Percentiles rank a stretch among this genome's conserved stretches.
Evolutionary conservation across 2,888 invertebrate species (phyloP).

Genomic region (Lysandra coridon): DNA sequence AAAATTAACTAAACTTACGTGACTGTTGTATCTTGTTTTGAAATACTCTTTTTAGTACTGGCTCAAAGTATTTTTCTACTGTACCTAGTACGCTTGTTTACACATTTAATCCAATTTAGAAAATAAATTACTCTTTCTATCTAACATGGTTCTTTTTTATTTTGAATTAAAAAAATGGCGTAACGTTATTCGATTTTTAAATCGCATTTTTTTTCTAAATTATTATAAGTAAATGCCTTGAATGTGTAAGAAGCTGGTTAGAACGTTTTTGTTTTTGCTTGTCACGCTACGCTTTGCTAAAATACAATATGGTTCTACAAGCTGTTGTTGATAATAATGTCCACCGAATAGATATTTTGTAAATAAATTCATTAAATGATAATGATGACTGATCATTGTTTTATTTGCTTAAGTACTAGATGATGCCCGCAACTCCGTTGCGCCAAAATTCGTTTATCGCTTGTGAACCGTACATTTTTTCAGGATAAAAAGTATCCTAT

Average conservation of each 20-base stretch:
- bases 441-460: too few species aligned
- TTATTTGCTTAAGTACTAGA: constrained; percentile 43
- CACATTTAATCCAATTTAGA: constrained; percentile 33
- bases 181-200: constrained; percentile 13
- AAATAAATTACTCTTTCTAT: background rate
- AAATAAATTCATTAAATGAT: constrained; percentile 75
- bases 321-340: constrained; percentile 63
- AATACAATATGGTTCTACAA: constrained; percentile 39
- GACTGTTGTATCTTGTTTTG: constrained; percentile 37
- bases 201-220: background rate
- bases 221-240: background rate
- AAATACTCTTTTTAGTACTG: constrained; percentile 63
- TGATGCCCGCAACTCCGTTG: too few species aligned
- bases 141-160: background rate
- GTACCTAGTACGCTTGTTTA: constrained; percentile 38
- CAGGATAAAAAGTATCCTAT: too few species aligned
- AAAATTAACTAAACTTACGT: background rate
- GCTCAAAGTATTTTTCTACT: constrained; percentile 66
- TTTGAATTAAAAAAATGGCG: background rate
- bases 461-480: too few species aligned
- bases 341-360: constrained; percentile 73
- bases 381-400: constrained; percentile 65
- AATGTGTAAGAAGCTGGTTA: constrained; percentile 43
- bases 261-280: constrained; percentile 39
- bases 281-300: constrained; percentile 42